These are phyloP conservation scores for Myiopsitta monachus DNA, from an alignment of 2,113 vertebrate species.

Conservation along the genomic window DNA sequence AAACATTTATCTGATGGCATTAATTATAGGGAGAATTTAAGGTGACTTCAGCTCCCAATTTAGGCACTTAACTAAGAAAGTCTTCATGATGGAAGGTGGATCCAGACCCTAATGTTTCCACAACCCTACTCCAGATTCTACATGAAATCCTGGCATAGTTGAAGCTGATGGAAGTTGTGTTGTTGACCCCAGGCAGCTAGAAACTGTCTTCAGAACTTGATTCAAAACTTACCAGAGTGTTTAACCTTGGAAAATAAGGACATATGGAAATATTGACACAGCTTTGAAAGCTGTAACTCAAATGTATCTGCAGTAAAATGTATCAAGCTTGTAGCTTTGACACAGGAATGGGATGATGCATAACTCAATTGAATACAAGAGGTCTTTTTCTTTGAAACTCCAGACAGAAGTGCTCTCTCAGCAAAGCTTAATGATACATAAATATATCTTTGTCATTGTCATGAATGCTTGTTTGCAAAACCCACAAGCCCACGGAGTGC, in stretches of 20 bases:
- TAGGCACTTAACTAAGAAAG: not conserved
- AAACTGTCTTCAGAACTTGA: not conserved
- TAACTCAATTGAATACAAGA: not conserved
- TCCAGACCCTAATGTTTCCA: not conserved
- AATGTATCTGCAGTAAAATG: not conserved
- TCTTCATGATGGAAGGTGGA: not conserved
- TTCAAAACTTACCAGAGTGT: conserved; percentile 8
- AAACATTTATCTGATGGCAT: conserved; percentile 16
- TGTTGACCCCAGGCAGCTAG: not conserved
- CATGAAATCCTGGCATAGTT: not conserved
- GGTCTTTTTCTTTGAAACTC: conserved; percentile 34
- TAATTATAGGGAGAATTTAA: conserved; percentile 1
- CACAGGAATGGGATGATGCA: not conserved
- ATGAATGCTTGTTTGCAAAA: conserved; percentile 48
- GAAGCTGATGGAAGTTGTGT: not conserved
- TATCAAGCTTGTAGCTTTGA: conserved; percentile 13
- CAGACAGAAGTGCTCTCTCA: not conserved
- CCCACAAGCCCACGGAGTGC: not conserved
- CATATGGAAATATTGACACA: conserved; percentile 21
- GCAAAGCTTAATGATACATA: conserved; percentile 26
- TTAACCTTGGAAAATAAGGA: conserved; percentile 29
- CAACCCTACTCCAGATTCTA: not conserved
- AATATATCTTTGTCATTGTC: conserved; percentile 37
- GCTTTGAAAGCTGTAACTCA: conserved; percentile 3
- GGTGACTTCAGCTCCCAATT: not conserved